Conservation (phyloP, 2,888 invertebrate genomes). For the Craniophora ligustri region DNA sequence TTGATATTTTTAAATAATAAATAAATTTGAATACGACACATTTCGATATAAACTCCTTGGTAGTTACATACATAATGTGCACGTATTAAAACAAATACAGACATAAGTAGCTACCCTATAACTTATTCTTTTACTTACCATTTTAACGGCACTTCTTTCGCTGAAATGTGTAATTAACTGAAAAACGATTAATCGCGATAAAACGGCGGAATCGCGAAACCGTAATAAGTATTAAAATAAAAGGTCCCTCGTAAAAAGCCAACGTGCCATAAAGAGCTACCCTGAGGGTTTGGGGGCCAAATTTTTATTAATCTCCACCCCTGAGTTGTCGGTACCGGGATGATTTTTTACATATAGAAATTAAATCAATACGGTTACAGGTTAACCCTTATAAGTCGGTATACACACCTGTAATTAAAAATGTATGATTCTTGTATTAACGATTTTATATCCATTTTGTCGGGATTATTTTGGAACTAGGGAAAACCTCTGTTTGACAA, state of each 20-base stretch:
- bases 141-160: slow-evolving; percentile 59
- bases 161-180: slow-evolving; percentile 74
- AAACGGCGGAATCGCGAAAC: slow-evolving; percentile 79
- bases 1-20: too few relatives aligned
- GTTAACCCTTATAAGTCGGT: slow-evolving; percentile 39
- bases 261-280: slow-evolving; percentile 82
- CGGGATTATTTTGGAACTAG: neutral
- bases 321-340: slow-evolving; percentile 67
- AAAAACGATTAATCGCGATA: slow-evolving; percentile 80
- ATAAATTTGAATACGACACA: too few relatives aligned
- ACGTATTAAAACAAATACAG: too few relatives aligned
- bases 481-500: slow-evolving; percentile 11
- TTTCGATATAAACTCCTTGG: too few relatives aligned
- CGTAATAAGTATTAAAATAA: slow-evolving; percentile 83
- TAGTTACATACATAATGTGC: too few relatives aligned
- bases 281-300: slow-evolving; percentile 76
- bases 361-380: slow-evolving; percentile 69
- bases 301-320: slow-evolving; percentile 84
- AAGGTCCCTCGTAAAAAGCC: slow-evolving; percentile 82
- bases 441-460: too few relatives aligned
- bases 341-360: slow-evolving; percentile 77
- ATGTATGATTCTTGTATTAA: neutral
- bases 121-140: slow-evolving; percentile 43
- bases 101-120: slow-evolving; percentile 9
- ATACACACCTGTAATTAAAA: too few relatives aligned